phyloP scores from a whole-genome alignment of 2,113 vertebrate genomes.

The Mirza zaza region DNA sequence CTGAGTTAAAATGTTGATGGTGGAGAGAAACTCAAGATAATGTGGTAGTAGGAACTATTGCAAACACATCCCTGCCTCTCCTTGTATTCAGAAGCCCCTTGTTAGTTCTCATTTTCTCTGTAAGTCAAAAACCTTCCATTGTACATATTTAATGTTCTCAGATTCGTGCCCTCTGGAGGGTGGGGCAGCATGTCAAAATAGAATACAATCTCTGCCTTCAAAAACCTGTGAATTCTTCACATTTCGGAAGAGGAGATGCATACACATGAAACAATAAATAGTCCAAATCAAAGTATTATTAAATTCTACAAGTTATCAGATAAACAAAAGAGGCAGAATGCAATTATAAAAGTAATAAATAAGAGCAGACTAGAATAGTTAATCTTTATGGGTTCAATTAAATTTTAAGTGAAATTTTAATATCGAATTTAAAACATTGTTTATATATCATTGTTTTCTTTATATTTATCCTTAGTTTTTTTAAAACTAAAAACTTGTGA shows the following conservation, averaged over 20 bases:
- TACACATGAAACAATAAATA: neutral
- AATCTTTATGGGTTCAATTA: neutral
- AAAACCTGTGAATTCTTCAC: neutral
- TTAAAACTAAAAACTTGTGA: neutral
- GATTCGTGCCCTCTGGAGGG: neutral
- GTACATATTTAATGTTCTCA: neutral
- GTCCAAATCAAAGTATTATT: neutral
- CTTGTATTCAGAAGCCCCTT: neutral
- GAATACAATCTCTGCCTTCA: neutral
- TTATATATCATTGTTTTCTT: neutral
- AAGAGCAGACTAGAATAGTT: neutral
- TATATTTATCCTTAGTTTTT: conserved; percentile 1
- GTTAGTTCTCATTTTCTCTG: conserved; percentile 5
- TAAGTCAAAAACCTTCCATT: conserved; percentile 22
- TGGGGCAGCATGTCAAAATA: neutral
- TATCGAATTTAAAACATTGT: neutral
- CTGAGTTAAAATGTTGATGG: neutral
- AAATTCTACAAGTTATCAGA: neutral
- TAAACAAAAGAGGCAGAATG: neutral
- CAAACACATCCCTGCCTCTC: neutral
- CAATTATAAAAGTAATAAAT: neutral
- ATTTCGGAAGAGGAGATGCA: neutral
- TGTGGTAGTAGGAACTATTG: neutral
- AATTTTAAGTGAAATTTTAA: neutral
- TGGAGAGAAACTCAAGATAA: neutral